Base-by-base conservation (phyloP, 2,888 invertebrate species). In the Scotopteryx bipunctaria region DNA sequence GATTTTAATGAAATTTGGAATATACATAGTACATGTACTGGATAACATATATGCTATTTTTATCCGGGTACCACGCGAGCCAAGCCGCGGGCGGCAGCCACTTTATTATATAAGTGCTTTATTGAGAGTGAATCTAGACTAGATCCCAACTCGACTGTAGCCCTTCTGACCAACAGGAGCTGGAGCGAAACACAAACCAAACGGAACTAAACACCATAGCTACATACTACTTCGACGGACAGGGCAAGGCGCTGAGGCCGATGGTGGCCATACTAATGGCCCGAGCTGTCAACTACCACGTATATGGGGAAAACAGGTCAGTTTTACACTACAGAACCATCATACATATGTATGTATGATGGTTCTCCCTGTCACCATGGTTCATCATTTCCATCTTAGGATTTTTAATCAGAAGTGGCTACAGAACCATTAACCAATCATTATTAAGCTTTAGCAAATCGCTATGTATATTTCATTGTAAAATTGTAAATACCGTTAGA, bases 141-240 rank as follows among this genome's bases (percentile, higher is more conserved):
- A 66, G 76, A 78, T 76, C 66, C 77, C 75, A 79, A 80, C 67
- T 77, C 71, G 73, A 85, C 73, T 82, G 73, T 78, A 83, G 77
- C 71, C 61, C 52, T 32, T 79, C 56, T 83, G 69, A 43, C 63
- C 84, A 80, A 59, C 91, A 95, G 95, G 94, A 93, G 79, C 91
- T 97, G 82, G 92, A 93, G 78, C 92, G 92, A 73, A 95, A 95
- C 83, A 96, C 96, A 72, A 94, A 94, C 81, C 95, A 95, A 84
- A 91, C 94, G 59, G 96, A 97, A 88, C 91, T 99, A 79, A 94
- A 95, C 86, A 95, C 95, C 81, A 97, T 99, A 91, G 95, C 98
- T 57, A 96, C 96, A 76, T 99, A 99, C 90, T 99, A 99, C 91
- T 99, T 99, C 91, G 97, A 98, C 89, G 98, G 99, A 56, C 96